Evolutionary conservation across 2,888 invertebrate species (phyloP).

Genomic region (Chesias legatella): DNA sequence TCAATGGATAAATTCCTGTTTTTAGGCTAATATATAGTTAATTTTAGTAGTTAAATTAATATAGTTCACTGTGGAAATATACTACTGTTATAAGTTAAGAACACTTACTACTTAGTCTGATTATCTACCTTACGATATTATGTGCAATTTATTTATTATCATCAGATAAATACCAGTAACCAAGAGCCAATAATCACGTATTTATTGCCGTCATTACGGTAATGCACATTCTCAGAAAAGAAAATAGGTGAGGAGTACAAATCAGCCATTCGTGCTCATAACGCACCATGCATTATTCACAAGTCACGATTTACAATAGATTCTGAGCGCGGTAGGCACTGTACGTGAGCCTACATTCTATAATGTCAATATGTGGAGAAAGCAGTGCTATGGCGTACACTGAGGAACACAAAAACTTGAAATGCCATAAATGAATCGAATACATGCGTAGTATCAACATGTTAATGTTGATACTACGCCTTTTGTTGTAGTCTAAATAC

Average conservation of each 20-base stretch:
- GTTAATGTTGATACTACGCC: too few species aligned
- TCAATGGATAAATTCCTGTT: too few species aligned
- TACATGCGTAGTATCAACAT: too few species aligned
- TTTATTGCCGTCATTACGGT: conserved; percentile 21
- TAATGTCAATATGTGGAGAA: conserved; percentile 36
- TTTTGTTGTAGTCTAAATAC: too few species aligned
- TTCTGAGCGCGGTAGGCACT: conserved; percentile 37
- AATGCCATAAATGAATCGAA: too few species aligned
- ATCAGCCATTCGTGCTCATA: conserved; percentile 46
- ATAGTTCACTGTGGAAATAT: too few species aligned
- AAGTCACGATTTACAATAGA: conserved; percentile 45
- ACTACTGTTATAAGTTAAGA: too few species aligned
- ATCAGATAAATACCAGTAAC: conserved; percentile 5
- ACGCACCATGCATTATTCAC: conserved; percentile 64
- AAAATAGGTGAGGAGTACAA: conserved; percentile 54
- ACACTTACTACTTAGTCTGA: too few species aligned
- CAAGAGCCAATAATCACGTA: neutral
- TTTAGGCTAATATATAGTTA: too few species aligned
- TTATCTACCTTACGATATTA: too few species aligned
- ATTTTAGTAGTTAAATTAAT: too few species aligned
- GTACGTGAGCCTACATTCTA: conserved; percentile 46
- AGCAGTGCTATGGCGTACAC: conserved; percentile 6
- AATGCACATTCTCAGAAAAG: conserved; percentile 46
- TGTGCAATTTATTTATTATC: neutral
- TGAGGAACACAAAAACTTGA: too few species aligned